Percentiles rank a stretch among this genome's conserved stretches.
phyloP scores from a whole-genome alignment of 2,888 invertebrate species.

The Drosophila siamana region DNA sequence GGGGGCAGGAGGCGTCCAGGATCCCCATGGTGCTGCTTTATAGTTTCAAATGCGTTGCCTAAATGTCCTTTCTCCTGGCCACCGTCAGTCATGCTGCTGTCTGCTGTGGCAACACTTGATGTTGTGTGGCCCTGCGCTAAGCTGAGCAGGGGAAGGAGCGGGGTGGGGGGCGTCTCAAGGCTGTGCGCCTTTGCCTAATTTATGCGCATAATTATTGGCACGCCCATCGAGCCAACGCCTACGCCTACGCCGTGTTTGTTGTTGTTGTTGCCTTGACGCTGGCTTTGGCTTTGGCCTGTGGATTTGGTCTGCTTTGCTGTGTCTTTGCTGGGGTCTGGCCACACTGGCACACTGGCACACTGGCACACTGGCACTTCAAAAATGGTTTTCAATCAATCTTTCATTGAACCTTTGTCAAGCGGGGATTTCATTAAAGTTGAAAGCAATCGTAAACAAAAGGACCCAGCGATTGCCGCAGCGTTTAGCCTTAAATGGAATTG shows the following conservation, averaged over 20 bases:
- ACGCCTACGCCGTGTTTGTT: constrained; percentile 1
- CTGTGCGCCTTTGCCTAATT: constrained; percentile 59
- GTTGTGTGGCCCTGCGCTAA: too few relatives aligned
- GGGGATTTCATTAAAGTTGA: constrained; percentile 75
- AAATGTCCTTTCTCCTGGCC: too few relatives aligned
- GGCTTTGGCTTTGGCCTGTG: constrained; percentile 9
- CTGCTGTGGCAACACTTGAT: constrained; percentile 1
- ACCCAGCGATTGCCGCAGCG: constrained; percentile 49
- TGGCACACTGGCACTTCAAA: constrained; percentile 64
- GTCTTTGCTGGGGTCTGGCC: constrained; percentile 13
- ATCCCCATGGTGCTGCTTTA: constrained; percentile 20
- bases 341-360: too few relatives aligned
- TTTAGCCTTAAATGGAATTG: constrained; percentile 66
- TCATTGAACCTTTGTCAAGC: constrained; percentile 76
- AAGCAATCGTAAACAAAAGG: constrained; percentile 55
- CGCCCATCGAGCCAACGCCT: constrained; percentile 43
- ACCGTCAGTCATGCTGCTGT: too few relatives aligned
- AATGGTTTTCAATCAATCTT: constrained; percentile 77
- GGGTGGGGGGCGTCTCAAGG: constrained; percentile 22
- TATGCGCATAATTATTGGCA: constrained; percentile 76
- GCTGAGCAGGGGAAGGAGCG: not conserved
- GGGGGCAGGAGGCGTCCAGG: too few relatives aligned
- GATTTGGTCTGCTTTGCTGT: not conserved
- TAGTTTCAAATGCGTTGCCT: constrained; percentile 26
- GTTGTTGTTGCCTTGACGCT: constrained; percentile 1